Base-by-base conservation (phyloP, 2,888 invertebrate species). In the Netelia inedita region DNA sequence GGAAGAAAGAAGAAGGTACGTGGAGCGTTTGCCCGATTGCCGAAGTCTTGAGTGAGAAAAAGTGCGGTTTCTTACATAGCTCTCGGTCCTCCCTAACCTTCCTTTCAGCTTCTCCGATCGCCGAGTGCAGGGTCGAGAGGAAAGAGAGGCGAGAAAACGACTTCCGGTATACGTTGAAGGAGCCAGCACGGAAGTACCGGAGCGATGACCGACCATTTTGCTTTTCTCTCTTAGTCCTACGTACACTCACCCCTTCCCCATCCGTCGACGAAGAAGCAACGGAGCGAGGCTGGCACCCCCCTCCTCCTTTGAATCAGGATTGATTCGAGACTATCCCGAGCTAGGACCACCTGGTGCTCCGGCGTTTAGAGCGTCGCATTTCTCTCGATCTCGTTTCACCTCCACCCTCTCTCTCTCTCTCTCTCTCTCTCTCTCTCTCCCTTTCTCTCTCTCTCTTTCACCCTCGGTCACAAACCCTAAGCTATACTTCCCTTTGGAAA, bases 301-400 rank as follows among this genome's bases (percentile, higher is more conserved):
- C 50, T n/a, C 68, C 35, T 55, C 68, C 79, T 79, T 73, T n/a
- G 85, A 79, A 85, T 79, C 79, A 85, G 66, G 85, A 85, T 85
- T 85, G 85, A 85, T 85, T 82, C 79, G 75, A 79, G 79, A 82
- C 72, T 43, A 76, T 82, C 72, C 61, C 71, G 46, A 72, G 41
- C 74, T 72, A 72, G 68, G 85, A 82, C 85, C 82, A 82, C 85
- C 82, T 79, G 79, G 85, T 79, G 85, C 79, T 74, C 75, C 16
- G 50, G 53, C 65, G 75, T 82, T 84, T 82, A 75, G 82, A 82
- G 79, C 74, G 46, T 73, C 79, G 75, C 82, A 72, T 85, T 85
- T 79, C 75, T 85, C 85, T 79, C 82, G 46, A 79, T 79, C 79
- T 68, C 61, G 55, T 85, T 79, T 23, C 65, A 43, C 59, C 63